A percentile compares a stretch with the other conserved stretches of the same genome.
These are phyloP conservation scores for Nyleta sp. DNA, from an alignment of 2,888 invertebrate species.

Conservation along the genomic window DNA sequence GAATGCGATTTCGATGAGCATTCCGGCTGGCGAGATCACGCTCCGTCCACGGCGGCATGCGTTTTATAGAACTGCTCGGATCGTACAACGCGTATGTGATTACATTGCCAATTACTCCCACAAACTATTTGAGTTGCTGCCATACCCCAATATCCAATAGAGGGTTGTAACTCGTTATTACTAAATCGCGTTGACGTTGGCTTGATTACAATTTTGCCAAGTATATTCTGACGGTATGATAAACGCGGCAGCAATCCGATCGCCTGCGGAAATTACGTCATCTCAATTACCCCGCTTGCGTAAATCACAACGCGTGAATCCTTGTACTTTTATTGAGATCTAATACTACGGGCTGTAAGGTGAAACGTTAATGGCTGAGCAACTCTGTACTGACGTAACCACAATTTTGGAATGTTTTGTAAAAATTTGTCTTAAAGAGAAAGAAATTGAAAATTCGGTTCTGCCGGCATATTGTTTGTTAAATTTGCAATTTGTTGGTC, in stretches of 20 bases:
- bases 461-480: too few species aligned
- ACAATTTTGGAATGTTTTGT: too few species aligned
- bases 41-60: conserved; percentile 29
- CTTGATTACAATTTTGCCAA: conserved; percentile 77
- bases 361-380: too few species aligned
- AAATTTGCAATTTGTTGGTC: too few species aligned
- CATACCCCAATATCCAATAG: conserved; percentile 68
- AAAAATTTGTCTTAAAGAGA: too few species aligned
- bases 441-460: too few species aligned
- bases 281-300: conserved; percentile 66
- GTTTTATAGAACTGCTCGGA: conserved; percentile 57
- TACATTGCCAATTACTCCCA: conserved; percentile 81
- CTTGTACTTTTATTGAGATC: conserved; percentile 32
- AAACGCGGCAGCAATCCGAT: conserved; percentile 76
- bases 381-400: too few species aligned
- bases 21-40: conserved; percentile 42
- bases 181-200: conserved; percentile 72
- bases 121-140: conserved; percentile 61
- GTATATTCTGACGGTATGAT: conserved; percentile 78
- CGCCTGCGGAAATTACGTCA: conserved; percentile 63
- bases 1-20: conserved; percentile 35
- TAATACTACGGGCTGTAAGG: too few species aligned
- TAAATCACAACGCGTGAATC: conserved; percentile 21
- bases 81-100: conserved; percentile 76
- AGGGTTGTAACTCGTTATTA: conserved; percentile 81